phyloP scores from a whole-genome alignment of 2,113 vertebrate genomes.

The Rhinoptilus africanus region DNA sequence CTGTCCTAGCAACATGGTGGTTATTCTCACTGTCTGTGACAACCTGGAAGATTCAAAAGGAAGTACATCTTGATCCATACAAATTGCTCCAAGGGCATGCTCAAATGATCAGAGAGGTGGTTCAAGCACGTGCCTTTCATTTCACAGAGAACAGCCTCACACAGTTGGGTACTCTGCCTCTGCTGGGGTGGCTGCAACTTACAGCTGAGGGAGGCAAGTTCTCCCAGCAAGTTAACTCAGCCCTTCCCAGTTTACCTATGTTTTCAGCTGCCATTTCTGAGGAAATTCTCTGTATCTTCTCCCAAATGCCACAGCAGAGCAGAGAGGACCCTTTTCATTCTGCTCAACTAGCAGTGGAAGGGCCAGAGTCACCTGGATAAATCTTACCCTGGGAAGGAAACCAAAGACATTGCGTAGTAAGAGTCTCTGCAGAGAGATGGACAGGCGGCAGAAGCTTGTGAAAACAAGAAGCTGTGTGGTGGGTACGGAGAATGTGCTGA shows the following conservation, averaged over 20 bases:
- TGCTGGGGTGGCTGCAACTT: fast-evolving
- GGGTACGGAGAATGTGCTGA: not conserved
- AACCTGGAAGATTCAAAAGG: not conserved
- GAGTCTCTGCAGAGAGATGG: not conserved
- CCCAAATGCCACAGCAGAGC: not conserved
- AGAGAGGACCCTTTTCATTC: not conserved
- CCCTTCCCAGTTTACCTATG: not conserved
- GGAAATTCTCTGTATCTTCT: not conserved
- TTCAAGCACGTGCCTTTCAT: not conserved
- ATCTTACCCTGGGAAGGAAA: not conserved
- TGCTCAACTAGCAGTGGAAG: not conserved
- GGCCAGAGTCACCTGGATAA: not conserved
- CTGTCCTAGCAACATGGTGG: not conserved
- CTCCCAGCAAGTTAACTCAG: not conserved
- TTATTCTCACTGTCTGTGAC: not conserved
- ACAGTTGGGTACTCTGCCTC: not conserved
- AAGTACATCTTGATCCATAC: not conserved
- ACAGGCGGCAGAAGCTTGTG: not conserved
- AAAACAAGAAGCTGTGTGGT: not conserved
- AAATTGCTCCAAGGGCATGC: not conserved
- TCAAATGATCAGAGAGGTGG: not conserved
- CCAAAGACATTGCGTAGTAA: not conserved
- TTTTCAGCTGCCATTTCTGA: not conserved
- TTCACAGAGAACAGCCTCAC: not conserved
- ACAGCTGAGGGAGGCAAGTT: not conserved